These are phyloP conservation scores for Palythoa grandis DNA, from an alignment of 92 coral and sea anemone genomes.

Conservation along the genomic window DNA sequence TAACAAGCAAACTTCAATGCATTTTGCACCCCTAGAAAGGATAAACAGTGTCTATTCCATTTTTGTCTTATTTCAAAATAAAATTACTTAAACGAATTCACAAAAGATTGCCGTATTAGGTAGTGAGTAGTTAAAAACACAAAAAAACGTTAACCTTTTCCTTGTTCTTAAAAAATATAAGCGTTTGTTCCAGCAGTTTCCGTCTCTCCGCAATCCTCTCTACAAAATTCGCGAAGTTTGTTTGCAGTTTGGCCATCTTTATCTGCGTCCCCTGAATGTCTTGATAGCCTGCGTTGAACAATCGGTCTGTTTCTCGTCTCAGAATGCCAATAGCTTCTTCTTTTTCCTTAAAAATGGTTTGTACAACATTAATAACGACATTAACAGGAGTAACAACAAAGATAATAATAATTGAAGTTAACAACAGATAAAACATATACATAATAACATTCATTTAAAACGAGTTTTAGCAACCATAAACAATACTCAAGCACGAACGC, in stretches of 20 bases:
- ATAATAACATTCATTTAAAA: too few species aligned
- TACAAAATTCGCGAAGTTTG: constrained; percentile 72
- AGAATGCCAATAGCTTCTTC: constrained; percentile 84
- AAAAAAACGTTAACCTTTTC: constrained; percentile 61
- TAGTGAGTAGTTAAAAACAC: not conserved
- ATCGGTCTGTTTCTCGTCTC: constrained; percentile 91
- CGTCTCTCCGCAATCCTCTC: constrained; percentile 80
- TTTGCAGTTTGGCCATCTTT: constrained; percentile 71
- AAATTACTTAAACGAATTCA: not conserved
- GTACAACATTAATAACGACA: not conserved
- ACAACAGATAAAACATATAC: too few species aligned
- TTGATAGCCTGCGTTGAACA: constrained; percentile 78
- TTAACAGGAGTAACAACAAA: too few species aligned
- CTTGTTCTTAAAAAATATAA: constrained; percentile 79
- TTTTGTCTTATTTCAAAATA: not conserved
- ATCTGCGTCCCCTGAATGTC: constrained; percentile 76
- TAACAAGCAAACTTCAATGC: not conserved
- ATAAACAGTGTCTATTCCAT: not conserved
- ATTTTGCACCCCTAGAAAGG: not conserved
- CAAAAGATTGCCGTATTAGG: too few species aligned
- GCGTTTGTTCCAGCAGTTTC: constrained; percentile 79
- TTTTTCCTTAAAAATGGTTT: constrained; percentile 61
- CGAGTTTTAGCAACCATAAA: too few species aligned
- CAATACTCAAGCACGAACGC: too few species aligned
- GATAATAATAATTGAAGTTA: too few species aligned